Evolutionary conservation across 2,888 invertebrate species (phyloP), one percentile per base, ranked within the genome.

Genomic region (Callosobruchus maculatus): DNA sequence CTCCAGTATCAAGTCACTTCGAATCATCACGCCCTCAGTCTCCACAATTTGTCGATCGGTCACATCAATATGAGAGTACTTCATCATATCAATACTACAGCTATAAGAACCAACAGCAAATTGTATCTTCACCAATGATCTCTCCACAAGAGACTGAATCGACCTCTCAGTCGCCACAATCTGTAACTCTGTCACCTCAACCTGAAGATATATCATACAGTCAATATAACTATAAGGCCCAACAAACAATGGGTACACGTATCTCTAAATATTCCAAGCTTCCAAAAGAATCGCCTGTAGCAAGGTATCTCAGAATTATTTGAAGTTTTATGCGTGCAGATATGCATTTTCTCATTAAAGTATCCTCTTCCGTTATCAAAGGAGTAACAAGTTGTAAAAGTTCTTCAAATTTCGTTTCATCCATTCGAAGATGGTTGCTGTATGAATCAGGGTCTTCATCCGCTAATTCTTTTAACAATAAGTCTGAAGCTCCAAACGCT

Each of bases 261-360:
- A 26, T 26, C 26, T 26, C 26, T 66, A 73, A 67, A 49, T 49
- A 70, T 49, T 70, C 70, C 67, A 73, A 70, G 2, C 26, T 70
- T 13, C 22, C 70, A 20, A 70, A 26, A 70, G n/a, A 20, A 67
- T 67, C 71, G 20, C 71, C 71, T 9, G 71, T 70, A 22, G 70
- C 70, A 2, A 71, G 71, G 21, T 71, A 71, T 71, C 31, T 30
- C 49, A 71, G 71, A 21, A 49, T 21, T 21, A 71, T 71, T 71
- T 71, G 71, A 30, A 71, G 71, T 71, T 71, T 71, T 30, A 20
- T 71, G 18, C 49, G 20, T 18, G 2, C 21, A 49, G 31, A 20
- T 71, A 71, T 31, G 20, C 31, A 20, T 31, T 71, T 49, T 71
- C 31, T 30, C 31, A 71, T 31, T 49, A 26, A 20, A 71, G 71